These are phyloP conservation scores for Drosophila stalkeri DNA, from an alignment of 2,888 invertebrate genomes.

Conservation along the genomic window DNA sequence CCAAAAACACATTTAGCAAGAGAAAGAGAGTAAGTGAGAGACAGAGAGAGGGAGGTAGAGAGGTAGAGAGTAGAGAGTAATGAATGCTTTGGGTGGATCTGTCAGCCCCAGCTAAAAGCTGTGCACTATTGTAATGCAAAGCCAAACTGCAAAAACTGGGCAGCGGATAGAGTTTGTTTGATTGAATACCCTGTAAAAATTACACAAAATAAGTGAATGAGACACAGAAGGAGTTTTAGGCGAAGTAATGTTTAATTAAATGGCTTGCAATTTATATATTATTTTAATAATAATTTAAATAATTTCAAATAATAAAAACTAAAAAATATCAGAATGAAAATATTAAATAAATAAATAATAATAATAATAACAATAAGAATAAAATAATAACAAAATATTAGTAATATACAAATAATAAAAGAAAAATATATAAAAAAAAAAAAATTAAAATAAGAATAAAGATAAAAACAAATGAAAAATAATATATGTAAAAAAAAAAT, in stretches of 20 bases:
- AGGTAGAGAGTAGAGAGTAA: background rate
- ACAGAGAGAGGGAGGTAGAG: background rate
- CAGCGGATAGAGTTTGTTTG: background rate
- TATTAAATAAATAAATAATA: background rate
- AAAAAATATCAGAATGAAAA: background rate
- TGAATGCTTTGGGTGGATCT: slow-evolving; percentile 33
- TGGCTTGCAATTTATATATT: background rate
- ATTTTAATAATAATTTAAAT: background rate
- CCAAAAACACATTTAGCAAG: slow-evolving; percentile 44
- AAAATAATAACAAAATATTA: too few relatives aligned
- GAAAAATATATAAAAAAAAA: too few relatives aligned
- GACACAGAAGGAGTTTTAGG: background rate
- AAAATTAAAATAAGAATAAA: too few relatives aligned
- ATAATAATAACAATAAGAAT: too few relatives aligned
- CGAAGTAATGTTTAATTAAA: background rate
- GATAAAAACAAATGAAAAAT: too few relatives aligned
- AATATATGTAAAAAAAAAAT: too few relatives aligned
- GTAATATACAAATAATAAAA: too few relatives aligned
- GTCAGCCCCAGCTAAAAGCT: slow-evolving; percentile 17
- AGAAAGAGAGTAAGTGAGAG: background rate
- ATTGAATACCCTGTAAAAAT: slow-evolving; percentile 2
- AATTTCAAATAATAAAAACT: too few relatives aligned
- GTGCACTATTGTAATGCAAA: slow-evolving; percentile 20
- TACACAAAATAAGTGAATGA: background rate
- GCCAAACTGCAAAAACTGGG: slow-evolving; percentile 12